Percentiles rank a stretch among this genome's conserved stretches.
These are phyloP conservation scores for Carassius carassius DNA, from an alignment of 2,113 vertebrate species.

Conservation along the genomic window DNA sequence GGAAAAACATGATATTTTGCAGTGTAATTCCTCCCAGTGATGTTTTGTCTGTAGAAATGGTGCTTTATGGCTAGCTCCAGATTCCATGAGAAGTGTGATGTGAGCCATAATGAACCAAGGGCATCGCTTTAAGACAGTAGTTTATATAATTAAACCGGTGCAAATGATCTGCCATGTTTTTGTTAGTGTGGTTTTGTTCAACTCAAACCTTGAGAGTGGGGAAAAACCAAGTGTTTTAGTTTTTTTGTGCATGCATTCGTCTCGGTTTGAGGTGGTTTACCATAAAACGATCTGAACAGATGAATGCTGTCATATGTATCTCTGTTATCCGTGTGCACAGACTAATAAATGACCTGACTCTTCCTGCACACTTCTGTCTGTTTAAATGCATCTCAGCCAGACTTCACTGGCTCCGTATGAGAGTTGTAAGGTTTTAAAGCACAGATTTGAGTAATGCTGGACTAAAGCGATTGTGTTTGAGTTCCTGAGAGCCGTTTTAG, in stretches of 20 bases:
- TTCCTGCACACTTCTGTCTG: neutral
- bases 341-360: neutral
- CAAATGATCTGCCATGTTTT: conserved; percentile 28
- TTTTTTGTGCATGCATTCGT: neutral
- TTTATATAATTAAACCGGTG: neutral
- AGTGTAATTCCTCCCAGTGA: neutral
- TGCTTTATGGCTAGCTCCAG: neutral
- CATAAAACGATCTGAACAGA: neutral
- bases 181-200: conserved; percentile 16
- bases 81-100: neutral
- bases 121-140: neutral
- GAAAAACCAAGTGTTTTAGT: neutral
- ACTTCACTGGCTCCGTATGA: neutral
- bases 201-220: neutral
- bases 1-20: neutral
- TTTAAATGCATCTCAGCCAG: neutral
- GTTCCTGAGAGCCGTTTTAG: neutral
- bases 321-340: neutral
- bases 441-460: neutral
- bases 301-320: neutral
- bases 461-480: conserved; percentile 13
- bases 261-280: conserved; percentile 2
- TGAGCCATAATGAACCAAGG: neutral
- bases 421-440: neutral
- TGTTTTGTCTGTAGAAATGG: neutral